These are phyloP conservation scores for Centruroides sculpturatus DNA, from an alignment of 1,140 invertebrate species.

Conservation along the genomic window DNA sequence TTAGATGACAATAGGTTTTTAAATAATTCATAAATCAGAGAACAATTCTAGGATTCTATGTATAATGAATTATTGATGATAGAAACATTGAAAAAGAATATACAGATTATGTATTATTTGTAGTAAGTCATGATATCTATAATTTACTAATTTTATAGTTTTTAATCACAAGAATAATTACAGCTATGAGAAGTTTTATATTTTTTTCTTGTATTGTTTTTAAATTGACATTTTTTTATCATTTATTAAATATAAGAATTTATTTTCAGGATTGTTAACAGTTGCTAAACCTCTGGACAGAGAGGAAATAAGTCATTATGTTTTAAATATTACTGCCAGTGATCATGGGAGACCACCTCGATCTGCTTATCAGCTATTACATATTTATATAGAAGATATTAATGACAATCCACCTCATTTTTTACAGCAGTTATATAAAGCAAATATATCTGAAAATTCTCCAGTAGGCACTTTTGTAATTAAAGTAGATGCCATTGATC, in stretches of 20 bases:
- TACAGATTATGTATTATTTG: no score
- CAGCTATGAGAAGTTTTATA: no score
- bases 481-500: constrained; percentile 56
- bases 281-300: constrained; percentile 57
- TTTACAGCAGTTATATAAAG: constrained; percentile 51
- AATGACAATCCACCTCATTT: constrained; percentile 68
- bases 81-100: no score
- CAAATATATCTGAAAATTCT: constrained; percentile 63
- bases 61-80: no score
- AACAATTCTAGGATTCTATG: no score
- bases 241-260: not conserved
- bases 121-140: no score
- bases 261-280: constrained; percentile 59
- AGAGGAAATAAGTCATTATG: constrained; percentile 58
- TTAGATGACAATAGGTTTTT: no score
- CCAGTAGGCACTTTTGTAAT: constrained; percentile 56
- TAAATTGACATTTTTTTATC: not conserved
- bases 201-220: no score
- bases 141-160: no score
- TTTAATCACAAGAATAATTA: no score
- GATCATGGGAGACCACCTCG: constrained; percentile 73
- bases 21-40: no score
- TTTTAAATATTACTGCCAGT: constrained; percentile 60
- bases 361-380: constrained; percentile 40
- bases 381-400: constrained; percentile 52